Conservation (phyloP, 2,888 invertebrate genomes). For the Acanthosepion esculentum region DNA sequence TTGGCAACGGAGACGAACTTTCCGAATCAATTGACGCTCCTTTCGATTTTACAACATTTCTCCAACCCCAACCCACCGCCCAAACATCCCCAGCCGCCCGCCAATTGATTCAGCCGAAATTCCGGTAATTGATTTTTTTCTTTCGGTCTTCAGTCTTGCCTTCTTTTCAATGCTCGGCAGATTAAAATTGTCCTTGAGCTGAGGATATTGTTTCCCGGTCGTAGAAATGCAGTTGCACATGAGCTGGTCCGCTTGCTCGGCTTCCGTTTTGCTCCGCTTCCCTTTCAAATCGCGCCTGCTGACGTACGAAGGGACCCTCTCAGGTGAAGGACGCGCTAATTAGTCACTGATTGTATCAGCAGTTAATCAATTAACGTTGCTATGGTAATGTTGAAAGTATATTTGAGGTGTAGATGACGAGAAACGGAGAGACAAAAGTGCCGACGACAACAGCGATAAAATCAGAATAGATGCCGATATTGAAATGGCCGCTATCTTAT, state of each 20-base stretch:
- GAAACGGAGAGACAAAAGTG: not conserved
- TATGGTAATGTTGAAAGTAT: not conserved
- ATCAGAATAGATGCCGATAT: too few species aligned
- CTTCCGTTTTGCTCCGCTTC: too few species aligned
- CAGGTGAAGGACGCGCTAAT: not conserved
- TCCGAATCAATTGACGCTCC: not conserved
- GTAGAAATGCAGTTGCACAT: not conserved
- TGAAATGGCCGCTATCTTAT: too few species aligned
- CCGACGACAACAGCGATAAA: too few species aligned
- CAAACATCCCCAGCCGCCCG: not conserved
- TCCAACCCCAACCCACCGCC: not conserved
- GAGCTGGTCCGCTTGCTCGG: not conserved
- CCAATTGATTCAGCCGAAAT: not conserved
- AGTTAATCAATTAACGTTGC: slow-evolving; percentile 15
- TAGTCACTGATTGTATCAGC: not conserved
- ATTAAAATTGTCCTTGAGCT: not conserved
- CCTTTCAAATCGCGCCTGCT: not conserved
- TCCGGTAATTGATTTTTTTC: not conserved
- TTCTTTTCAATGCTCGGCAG: not conserved
- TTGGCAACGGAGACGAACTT: not conserved
- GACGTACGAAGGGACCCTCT: not conserved
- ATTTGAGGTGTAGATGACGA: not conserved
- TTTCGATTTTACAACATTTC: not conserved
- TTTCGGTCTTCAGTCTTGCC: not conserved
- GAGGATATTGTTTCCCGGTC: not conserved